A percentile compares a stretch with the other conserved stretches of the same genome.
Evolutionary conservation across 2,797 vertebrate species (phyloP).

Genomic region (Macropus fuliginosus): DNA sequence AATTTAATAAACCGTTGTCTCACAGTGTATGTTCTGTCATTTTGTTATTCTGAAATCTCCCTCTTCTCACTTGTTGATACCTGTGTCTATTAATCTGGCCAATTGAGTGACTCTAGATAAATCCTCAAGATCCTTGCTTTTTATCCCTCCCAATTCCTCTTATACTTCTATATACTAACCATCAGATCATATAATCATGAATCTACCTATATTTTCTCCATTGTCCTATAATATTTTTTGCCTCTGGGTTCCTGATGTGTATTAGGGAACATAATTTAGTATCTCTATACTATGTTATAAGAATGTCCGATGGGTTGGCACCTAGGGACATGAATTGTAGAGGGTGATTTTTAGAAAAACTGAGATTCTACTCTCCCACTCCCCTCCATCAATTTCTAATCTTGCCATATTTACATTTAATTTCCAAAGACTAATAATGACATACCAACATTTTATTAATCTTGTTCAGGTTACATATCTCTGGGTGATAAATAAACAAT

Average conservation of each 20-base stretch:
- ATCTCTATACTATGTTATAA: background rate
- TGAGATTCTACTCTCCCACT: background rate
- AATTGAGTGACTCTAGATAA: background rate
- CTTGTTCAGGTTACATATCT: background rate
- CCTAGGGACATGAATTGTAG: background rate
- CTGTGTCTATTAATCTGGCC: background rate
- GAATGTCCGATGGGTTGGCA: background rate
- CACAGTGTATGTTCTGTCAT: background rate
- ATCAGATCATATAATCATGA: background rate
- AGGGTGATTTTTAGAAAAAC: background rate
- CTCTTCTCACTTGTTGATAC: background rate
- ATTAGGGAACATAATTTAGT: background rate
- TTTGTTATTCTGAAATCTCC: background rate
- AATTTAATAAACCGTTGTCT: background rate
- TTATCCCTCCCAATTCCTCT: background rate
- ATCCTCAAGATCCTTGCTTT: slow-evolving; percentile 24
- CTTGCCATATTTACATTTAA: background rate
- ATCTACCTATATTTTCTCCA: background rate
- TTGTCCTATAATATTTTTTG: background rate
- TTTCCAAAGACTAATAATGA: background rate
- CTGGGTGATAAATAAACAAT: background rate
- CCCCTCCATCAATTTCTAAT: background rate
- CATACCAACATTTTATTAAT: background rate
- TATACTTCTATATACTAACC: background rate
- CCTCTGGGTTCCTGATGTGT: background rate